Conservation (phyloP, 2,888 invertebrate genomes). For the Sphaeridia pumilis region DNA sequence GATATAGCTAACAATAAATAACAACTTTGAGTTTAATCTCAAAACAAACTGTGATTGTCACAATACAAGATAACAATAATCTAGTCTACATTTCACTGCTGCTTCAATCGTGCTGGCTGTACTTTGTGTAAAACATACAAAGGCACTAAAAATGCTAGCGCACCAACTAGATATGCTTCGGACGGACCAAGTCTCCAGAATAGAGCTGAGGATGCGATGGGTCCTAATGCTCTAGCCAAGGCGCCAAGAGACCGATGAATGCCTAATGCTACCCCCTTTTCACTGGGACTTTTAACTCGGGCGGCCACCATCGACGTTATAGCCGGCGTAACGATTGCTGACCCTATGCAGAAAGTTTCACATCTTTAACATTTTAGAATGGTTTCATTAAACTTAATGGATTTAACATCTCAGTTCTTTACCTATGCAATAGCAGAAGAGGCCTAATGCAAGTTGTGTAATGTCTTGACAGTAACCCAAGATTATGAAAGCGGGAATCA, state of each 20-base stretch:
- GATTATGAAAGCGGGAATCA: constrained; percentile 47
- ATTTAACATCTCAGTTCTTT: neutral
- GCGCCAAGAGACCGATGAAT: constrained; percentile 90
- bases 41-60: neutral
- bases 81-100: too few species aligned
- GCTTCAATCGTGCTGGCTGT: neutral
- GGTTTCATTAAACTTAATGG: neutral
- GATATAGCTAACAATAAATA: neutral
- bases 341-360: constrained; percentile 39
- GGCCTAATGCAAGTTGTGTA: constrained; percentile 60
- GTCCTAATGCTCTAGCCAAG: constrained; percentile 82
- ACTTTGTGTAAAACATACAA: constrained; percentile 28
- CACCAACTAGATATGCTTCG: constrained; percentile 69
- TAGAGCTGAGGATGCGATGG: constrained; percentile 70
- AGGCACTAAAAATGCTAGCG: constrained; percentile 62
- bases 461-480: constrained; percentile 43
- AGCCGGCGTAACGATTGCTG: constrained; percentile 80
- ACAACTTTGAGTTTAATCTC: neutral
- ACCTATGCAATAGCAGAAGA: constrained; percentile 45
- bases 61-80: neutral
- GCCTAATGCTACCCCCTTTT: constrained; percentile 87
- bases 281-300: constrained; percentile 60
- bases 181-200: constrained; percentile 86
- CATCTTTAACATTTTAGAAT: neutral
- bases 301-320: constrained; percentile 80